Conservation (phyloP, 2,888 invertebrate species). For the Nomada ruficornis region DNA sequence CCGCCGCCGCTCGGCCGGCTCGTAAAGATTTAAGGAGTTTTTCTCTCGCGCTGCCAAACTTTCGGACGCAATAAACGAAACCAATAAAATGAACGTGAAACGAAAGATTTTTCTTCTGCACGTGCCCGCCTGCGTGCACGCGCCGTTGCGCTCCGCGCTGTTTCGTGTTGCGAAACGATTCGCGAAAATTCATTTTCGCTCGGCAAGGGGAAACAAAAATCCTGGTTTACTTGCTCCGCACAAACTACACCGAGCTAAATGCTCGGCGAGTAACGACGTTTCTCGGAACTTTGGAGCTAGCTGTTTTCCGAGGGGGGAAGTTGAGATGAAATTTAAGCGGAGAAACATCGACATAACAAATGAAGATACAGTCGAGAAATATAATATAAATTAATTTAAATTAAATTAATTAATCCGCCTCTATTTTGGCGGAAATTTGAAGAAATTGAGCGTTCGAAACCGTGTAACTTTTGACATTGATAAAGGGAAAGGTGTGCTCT, state of each 20-base stretch:
- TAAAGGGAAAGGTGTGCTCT: background rate
- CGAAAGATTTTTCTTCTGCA: background rate
- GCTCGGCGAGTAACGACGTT: too few species aligned
- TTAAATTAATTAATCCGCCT: too few species aligned
- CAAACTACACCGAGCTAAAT: too few species aligned
- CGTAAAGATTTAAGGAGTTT: conserved; percentile 27
- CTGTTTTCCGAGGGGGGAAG: background rate
- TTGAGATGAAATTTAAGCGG: background rate
- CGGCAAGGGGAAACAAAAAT: too few species aligned
- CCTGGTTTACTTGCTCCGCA: too few species aligned
- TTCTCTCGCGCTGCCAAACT: background rate
- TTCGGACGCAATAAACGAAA: background rate
- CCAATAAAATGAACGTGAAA: conserved; percentile 6
- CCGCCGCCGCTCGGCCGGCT: background rate
- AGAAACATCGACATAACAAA: background rate
- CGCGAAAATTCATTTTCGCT: background rate
- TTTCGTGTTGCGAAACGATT: background rate
- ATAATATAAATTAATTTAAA: too few species aligned
- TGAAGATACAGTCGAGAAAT: too few species aligned
- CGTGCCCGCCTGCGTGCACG: background rate
- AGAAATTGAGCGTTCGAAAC: background rate
- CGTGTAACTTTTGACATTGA: background rate
- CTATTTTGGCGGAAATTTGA: background rate
- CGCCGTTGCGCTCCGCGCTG: background rate
- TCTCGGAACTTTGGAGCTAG: background rate